Percentiles rank a stretch among this genome's conserved stretches.
These are phyloP conservation scores for Pyrgilauda ruficollis DNA, from an alignment of 2,113 vertebrate genomes.

Conservation along the genomic window DNA sequence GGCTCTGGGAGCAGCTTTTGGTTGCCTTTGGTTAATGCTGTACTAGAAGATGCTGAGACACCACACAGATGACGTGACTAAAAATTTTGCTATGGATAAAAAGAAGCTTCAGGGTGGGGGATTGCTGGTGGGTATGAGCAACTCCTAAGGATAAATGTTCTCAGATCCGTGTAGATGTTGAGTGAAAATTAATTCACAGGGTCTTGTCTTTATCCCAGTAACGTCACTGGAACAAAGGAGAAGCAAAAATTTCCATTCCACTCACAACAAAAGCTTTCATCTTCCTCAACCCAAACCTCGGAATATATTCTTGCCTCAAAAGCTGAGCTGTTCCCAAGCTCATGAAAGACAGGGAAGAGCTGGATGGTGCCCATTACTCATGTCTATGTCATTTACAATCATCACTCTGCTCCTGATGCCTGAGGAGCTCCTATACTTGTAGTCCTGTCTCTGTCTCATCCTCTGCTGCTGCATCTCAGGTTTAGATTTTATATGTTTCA, in stretches of 20 bases:
- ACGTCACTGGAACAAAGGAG: neutral
- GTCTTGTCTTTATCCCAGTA: neutral
- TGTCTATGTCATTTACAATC: neutral
- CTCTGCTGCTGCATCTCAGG: neutral
- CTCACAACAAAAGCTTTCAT: neutral
- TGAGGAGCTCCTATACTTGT: neutral
- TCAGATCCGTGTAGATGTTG: neutral
- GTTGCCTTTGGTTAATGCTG: neutral
- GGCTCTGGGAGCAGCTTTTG: neutral
- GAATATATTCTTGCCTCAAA: neutral
- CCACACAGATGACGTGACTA: neutral
- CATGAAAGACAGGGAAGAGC: neutral
- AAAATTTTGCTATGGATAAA: neutral
- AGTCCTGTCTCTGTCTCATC: neutral
- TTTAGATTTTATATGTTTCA: neutral
- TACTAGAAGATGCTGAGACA: neutral
- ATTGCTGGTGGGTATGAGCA: neutral
- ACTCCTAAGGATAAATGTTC: neutral
- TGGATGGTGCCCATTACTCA: neutral
- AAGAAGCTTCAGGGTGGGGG: neutral
- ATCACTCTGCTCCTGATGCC: neutral
- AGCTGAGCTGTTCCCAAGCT: conserved; percentile 12
- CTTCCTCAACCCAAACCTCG: neutral
- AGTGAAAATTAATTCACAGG: neutral
- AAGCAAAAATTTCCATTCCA: conserved; percentile 15